Evolutionary conservation across 2,888 invertebrate species (phyloP).

Genomic region (Machimus rusticus): DNA sequence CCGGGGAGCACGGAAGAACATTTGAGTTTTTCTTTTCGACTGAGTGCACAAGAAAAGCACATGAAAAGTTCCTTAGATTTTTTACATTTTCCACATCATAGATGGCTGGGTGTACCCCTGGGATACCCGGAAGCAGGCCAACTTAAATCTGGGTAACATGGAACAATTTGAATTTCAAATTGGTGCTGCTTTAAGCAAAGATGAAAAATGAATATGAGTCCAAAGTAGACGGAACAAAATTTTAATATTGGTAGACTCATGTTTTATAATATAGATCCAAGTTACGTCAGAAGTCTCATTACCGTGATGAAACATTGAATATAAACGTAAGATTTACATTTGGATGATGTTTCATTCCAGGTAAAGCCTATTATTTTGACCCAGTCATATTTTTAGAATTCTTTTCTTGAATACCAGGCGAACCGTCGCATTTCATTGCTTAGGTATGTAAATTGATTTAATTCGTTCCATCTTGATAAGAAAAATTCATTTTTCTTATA

Average conservation of each 20-base stretch:
- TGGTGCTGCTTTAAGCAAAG: neutral
- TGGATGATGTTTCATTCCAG: neutral
- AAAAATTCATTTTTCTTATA: no score
- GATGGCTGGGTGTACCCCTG: neutral
- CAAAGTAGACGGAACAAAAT: neutral
- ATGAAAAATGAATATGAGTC: neutral
- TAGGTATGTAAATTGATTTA: no score
- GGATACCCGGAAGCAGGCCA: neutral
- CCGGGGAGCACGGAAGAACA: neutral
- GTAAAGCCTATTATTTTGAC: neutral
- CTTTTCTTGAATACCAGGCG: neutral
- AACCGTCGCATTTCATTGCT: no score
- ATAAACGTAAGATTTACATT: neutral
- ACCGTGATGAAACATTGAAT: neutral
- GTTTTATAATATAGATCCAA: neutral
- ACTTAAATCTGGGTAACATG: neutral
- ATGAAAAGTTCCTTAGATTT: neutral
- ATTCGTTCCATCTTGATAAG: no score
- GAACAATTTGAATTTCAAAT: slow-evolving; percentile 6
- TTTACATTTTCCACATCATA: neutral
- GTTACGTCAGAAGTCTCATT: neutral
- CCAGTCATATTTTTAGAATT: neutral
- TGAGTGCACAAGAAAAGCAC: neutral
- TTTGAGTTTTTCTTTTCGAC: neutral
- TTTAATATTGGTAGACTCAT: neutral